Evolutionary conservation across 64 coral and sea anemone species (phyloP), one percentile per base, ranked within the genome.

Genomic region (Porites australiensis): DNA sequence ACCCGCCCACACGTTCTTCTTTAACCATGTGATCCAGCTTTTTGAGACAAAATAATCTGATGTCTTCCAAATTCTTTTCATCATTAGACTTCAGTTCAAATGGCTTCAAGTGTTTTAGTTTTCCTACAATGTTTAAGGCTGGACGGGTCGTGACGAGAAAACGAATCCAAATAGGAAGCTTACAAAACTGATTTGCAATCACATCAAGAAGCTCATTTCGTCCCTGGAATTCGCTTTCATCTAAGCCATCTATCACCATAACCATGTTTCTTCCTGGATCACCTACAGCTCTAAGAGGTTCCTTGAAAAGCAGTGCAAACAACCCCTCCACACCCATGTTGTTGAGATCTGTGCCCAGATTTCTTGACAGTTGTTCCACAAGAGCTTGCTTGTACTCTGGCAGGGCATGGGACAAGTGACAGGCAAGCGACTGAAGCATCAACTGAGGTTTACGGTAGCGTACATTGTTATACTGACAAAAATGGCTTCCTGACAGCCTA

Each of bases 71-170:
- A 37, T 71, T 71, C 5, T 71, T 37, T 37, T 71, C 68, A 3
- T 71, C 68, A 27, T 71, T 11, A 1, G 27, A 37, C 27, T 37
- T 37, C 27, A 37, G 27, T 37, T 37, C 27, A 37, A 37, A 37
- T 37, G 27, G 27, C 27, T 37, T 37, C 27, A 37, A 37, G 1
- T 37, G 27, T 37, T 37, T 1, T 37, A 37, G 27, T 37, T 37
- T 37, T 37, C 27, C 27, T 37, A 37, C 27, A 37, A 37, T 37
- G 27, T 37, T 37, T 37, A 67, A 44, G 5, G 19, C 47, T 71
- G 89, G 89, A 49, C 89, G 79, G 50, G 89, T 91, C 13, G 89
- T 91, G n/a, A 70, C 22, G 4, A 91, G 5, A 82, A 91, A 73
- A 6, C 43, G 44, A 8, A 91, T 46, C 47, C 64, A 91, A 3